A percentile compares a stretch with the other conserved stretches of the same genome.
Evolutionary conservation across 2,888 invertebrate species (phyloP).

Genomic region (Gryllus longicercus): DNA sequence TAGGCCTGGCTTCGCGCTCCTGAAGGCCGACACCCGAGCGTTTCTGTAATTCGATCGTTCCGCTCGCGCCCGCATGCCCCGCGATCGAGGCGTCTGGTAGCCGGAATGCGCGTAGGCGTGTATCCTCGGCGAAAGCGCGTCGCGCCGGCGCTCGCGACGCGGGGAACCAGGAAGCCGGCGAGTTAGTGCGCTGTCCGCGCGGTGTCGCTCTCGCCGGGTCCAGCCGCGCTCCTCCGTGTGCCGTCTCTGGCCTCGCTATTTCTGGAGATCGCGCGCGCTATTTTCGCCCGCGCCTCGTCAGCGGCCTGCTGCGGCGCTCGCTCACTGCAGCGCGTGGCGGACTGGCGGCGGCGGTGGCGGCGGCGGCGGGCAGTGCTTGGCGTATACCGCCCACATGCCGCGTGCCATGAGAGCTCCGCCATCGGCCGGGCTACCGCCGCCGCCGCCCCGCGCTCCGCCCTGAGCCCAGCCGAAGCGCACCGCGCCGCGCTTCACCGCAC

Average conservation of each 20-base stretch:
- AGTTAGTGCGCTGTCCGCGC: conserved; percentile 17
- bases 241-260: conserved; percentile 21
- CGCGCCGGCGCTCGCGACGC: background rate
- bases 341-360: conserved; percentile 31
- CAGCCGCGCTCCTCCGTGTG: no score
- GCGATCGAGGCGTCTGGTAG: background rate
- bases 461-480: conserved; percentile 53
- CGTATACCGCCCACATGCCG: conserved; percentile 50
- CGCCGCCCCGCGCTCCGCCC: conserved; percentile 42
- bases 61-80: no score
- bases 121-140: background rate
- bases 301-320: conserved; percentile 42
- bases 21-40: no score
- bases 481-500: conserved; percentile 40
- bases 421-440: conserved; percentile 50
- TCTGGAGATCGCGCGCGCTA: conserved; percentile 43
- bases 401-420: no score
- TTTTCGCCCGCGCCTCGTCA: conserved; percentile 44
- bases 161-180: background rate
- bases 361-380: conserved; percentile 49
- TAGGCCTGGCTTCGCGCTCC: no score
- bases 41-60: no score
- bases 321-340: conserved; percentile 21
- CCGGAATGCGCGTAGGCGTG: background rate
- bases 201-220: conserved; percentile 20